These are phyloP conservation scores for Orientallactaga bullata DNA, from an alignment of 2,113 vertebrate genomes.

Conservation along the genomic window DNA sequence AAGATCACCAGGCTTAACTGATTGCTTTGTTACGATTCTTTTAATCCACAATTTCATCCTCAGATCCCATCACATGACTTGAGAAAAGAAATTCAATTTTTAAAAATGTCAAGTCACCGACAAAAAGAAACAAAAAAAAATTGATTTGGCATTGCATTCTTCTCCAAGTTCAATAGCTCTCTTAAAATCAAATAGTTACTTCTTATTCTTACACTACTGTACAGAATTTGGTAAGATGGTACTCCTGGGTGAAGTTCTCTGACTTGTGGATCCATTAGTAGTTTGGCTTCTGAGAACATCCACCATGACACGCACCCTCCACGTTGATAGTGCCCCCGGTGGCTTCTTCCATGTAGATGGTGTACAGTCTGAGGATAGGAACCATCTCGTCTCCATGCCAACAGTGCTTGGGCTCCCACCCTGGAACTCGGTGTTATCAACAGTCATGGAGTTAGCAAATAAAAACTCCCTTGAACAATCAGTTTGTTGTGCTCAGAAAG, in stretches of 20 bases:
- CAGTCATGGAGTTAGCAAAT: background rate
- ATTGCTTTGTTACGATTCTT: background rate
- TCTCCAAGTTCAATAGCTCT: background rate
- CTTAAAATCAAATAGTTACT: constrained; percentile 15
- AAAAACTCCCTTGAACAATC: background rate
- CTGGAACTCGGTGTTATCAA: background rate
- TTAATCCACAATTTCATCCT: background rate
- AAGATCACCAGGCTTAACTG: background rate
- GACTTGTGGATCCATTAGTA: background rate
- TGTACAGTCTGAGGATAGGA: background rate
- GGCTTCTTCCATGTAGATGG: background rate
- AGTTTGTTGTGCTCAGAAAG: background rate
- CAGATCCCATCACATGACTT: background rate
- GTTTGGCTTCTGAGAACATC: background rate
- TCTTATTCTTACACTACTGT: background rate
- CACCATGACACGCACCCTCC: fast-evolving
- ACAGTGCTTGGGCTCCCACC: no score
- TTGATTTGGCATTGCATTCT: background rate
- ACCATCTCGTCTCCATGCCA: background rate
- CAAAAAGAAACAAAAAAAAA: background rate
- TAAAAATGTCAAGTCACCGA: background rate
- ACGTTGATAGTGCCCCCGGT: background rate
- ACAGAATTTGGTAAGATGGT: background rate
- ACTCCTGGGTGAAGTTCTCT: background rate
- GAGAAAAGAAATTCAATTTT: background rate